phyloP scores from a whole-genome alignment of 1,140 invertebrate species.

The Caerostris extrusa region DNA sequence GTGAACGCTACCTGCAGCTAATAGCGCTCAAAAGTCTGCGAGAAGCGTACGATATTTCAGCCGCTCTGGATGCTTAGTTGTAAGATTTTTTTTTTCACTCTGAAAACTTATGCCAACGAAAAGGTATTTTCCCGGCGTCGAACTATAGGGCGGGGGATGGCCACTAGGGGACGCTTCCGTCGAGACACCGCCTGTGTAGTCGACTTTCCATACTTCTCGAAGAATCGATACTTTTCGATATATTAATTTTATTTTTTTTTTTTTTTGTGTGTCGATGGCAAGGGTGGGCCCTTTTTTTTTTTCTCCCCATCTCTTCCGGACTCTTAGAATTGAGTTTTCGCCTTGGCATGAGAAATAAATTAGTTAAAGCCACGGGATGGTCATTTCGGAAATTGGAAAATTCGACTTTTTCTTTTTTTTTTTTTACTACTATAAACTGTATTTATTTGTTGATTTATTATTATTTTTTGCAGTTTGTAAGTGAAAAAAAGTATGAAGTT shows the following conservation, averaged over 20 bases:
- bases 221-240: constrained; percentile 65
- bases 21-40: not conserved
- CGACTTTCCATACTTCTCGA: constrained; percentile 15
- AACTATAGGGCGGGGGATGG: not conserved
- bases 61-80: no score
- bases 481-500: no score
- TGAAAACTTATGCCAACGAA: not conserved
- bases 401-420: no score
- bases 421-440: no score
- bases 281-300: not conserved
- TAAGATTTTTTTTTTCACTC: not conserved
- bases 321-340: not conserved
- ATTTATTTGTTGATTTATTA: no score
- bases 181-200: constrained; percentile 34
- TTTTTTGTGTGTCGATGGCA: no score
- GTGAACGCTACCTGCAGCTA: not conserved
- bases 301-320: not conserved
- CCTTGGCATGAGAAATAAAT: not conserved
- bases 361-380: not conserved
- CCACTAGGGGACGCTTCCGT: constrained; percentile 35
- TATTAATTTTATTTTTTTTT: constrained; percentile 2
- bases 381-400: not conserved
- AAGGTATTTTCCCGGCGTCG: constrained; percentile 42
- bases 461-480: no score
- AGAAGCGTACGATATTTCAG: not conserved